Evolutionary conservation across 2,113 vertebrate species (phyloP).

Genomic region (Phyllopteryx taeniolatus): DNA sequence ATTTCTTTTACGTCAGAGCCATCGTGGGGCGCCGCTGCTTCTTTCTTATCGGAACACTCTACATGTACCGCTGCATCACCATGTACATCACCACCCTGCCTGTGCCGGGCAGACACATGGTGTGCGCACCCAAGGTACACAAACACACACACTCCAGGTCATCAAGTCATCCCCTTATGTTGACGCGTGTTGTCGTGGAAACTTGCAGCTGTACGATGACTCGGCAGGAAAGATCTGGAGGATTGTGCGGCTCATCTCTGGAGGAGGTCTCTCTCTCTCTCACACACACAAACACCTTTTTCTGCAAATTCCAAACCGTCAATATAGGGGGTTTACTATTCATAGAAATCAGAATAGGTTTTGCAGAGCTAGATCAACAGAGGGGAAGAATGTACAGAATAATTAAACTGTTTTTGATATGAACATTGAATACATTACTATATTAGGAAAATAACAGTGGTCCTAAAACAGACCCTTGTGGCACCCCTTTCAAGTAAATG

Average conservation of each 20-base stretch:
- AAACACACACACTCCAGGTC: background rate
- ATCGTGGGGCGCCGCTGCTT: constrained; percentile 92
- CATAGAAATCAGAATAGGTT: no score
- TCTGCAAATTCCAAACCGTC: no score
- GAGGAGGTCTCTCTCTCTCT: constrained; percentile 49
- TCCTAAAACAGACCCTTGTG: background rate
- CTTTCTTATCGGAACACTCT: constrained; percentile 93
- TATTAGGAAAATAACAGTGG: background rate
- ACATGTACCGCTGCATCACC: constrained; percentile 93
- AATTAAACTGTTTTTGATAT: background rate
- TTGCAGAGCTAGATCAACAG: no score
- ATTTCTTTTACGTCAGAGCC: constrained; percentile 67
- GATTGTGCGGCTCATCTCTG: constrained; percentile 60
- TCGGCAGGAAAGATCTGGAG: constrained; percentile 63
- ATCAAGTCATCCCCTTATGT: background rate
- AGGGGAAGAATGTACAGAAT: background rate
- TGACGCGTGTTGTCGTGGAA: background rate
- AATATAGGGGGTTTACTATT: no score
- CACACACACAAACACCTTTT: background rate
- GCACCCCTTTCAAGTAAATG: background rate
- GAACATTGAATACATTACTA: background rate
- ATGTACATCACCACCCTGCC: constrained; percentile 97
- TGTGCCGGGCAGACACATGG: constrained; percentile 92
- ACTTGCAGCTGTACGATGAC: constrained; percentile 59
- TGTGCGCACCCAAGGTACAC: constrained; percentile 83